A percentile compares a stretch with the other conserved stretches of the same genome.
Evolutionary conservation across 2,797 vertebrate genomes (phyloP).

Genomic region (Dipus sagitta): DNA sequence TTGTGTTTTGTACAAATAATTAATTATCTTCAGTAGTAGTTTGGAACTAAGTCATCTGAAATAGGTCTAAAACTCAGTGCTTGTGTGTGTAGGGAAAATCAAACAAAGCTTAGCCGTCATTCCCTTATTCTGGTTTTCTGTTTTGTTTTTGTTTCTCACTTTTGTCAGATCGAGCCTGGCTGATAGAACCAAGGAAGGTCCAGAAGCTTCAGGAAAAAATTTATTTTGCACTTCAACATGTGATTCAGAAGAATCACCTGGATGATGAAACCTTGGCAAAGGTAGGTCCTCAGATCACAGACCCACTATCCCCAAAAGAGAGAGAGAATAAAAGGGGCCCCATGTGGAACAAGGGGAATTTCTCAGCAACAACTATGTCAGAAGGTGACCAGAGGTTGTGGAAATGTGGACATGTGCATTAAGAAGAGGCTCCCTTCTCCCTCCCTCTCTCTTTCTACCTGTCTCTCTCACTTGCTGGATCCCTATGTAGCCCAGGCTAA

Average conservation of each 20-base stretch:
- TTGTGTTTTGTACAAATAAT: slow-evolving; percentile 32
- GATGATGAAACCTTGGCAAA: slow-evolving; percentile 97
- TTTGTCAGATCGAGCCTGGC: slow-evolving; percentile 96
- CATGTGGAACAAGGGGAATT: not conserved
- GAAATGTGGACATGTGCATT: not conserved
- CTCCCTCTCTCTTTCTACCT: not conserved
- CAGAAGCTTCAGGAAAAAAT: slow-evolving; percentile 99
- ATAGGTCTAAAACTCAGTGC: not conserved
- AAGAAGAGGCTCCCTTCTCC: too few species aligned
- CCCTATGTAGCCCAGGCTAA: not conserved
- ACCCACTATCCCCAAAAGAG: not conserved
- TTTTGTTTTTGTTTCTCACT: slow-evolving; percentile 14
- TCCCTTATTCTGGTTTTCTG: not conserved
- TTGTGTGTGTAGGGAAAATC: not conserved
- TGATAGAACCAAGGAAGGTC: slow-evolving; percentile 98
- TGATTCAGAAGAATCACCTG: slow-evolving; percentile 99
- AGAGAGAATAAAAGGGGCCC: not conserved
- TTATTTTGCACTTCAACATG: slow-evolving; percentile 99
- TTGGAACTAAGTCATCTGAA: not conserved
- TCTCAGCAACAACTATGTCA: not conserved
- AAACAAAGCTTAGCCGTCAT: not conserved
- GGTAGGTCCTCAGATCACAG: slow-evolving; percentile 87
- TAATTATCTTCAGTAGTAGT: slow-evolving; percentile 14
- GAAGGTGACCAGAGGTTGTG: not conserved
- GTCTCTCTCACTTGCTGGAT: too few species aligned